Evolutionary conservation across 2,797 vertebrate species (phyloP).

Genomic region (Gila robusta): DNA sequence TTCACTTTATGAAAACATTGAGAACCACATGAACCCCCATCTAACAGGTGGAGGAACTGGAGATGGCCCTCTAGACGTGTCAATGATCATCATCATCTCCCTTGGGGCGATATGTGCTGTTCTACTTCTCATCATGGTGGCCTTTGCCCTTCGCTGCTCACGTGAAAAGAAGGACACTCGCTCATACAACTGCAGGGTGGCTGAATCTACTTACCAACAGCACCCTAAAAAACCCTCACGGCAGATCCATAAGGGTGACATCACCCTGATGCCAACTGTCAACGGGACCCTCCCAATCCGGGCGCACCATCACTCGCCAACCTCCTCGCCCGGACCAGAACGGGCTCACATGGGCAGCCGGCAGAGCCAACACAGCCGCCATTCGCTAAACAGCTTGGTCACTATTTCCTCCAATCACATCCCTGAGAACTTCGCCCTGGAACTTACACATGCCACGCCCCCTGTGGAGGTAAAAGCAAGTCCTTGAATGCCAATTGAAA

Average conservation of each 20-base stretch:
- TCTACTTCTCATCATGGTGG: slow-evolving; percentile 92
- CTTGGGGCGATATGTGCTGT: slow-evolving; percentile 87
- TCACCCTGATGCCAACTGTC: slow-evolving; percentile 92
- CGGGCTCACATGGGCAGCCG: slow-evolving; percentile 91
- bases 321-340: slow-evolving; percentile 90
- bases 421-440: slow-evolving; percentile 94
- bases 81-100: slow-evolving; percentile 93
- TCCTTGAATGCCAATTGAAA: slow-evolving; percentile 37
- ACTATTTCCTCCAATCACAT: slow-evolving; percentile 98
- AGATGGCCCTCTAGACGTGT: slow-evolving; percentile 80
- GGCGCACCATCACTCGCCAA: slow-evolving; percentile 91
- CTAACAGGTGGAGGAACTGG: slow-evolving; percentile 77
- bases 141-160: slow-evolving; percentile 89
- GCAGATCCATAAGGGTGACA: slow-evolving; percentile 97
- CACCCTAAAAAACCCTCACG: slow-evolving; percentile 93
- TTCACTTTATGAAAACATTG: slow-evolving; percentile 81
- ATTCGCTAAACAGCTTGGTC: slow-evolving; percentile 96
- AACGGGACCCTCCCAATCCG: slow-evolving; percentile 95
- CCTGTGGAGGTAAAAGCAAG: slow-evolving; percentile 91
- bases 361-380: slow-evolving; percentile 95
- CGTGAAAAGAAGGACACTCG: slow-evolving; percentile 93
- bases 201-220: slow-evolving; percentile 94
- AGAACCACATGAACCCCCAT: slow-evolving; percentile 81
- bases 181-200: slow-evolving; percentile 96
- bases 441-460: slow-evolving; percentile 93